Base-by-base conservation (phyloP, 2,888 invertebrate genomes). In the Acronicta aceris region DNA sequence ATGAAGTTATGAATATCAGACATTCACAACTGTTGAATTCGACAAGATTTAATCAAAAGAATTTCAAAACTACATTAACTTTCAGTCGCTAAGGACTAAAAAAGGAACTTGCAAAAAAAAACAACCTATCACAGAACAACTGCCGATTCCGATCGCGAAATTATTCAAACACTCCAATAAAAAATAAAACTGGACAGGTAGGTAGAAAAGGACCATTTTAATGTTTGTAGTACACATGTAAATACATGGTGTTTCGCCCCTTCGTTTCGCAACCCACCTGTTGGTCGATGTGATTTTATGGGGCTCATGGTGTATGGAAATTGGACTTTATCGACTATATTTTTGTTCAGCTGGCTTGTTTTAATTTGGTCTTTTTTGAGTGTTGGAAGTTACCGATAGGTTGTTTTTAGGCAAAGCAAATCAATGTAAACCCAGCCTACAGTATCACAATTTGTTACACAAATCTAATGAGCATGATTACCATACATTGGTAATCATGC, bases 251-350 rank as follows among this genome's bases (percentile, higher is more conserved):
- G 57, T 69, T 71, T 60, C 64, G 66, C 68, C 69, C 72, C 76
- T 69, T 65, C 65, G 63, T 53, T 66, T 66, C 46, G 71, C 55
- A 60, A 47, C 42, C 74, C 82, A 82, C 82, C 82, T 82, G 83
- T 83, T 81, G 71, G 13, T 1, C 48, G 67, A 54, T 59, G 61
- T 69, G 80, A 81, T 81, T 81, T 79, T 75, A 68, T 59, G 48
- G 56, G 47, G 25, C n/a, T 43, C 48, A 41, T 54, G 45, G 45
- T 48, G 69, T 66, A 60, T 56, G 56, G 40, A 42, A 21, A 48
- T 30, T 30, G 56, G 36, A 36, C 10, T 54, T 45, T 53, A 53
- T 46, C 43, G 30, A 33, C 41, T 38, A 15, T 61, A 38, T 45
- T 56, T 67, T 49, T 59, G 36, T 58, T 59, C 10, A 30, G 41